Conservation (phyloP, 2,888 invertebrate genomes). For the Dyspetes luteomarginatus region DNA sequence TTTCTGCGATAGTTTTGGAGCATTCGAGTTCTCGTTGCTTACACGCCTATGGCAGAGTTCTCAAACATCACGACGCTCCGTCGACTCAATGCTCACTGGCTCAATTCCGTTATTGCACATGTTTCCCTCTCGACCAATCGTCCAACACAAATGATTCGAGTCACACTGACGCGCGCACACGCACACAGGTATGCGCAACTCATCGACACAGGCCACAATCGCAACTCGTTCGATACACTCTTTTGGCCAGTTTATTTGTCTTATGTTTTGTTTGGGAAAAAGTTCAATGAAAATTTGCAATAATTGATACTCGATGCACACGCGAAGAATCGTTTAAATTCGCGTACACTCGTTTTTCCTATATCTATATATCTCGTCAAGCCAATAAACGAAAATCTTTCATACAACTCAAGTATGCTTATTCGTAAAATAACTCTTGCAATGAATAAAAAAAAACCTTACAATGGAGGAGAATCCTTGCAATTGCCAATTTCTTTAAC, state of each 20-base stretch:
- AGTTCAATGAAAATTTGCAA: too few species aligned
- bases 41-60: conserved; percentile 66
- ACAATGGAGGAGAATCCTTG: too few species aligned
- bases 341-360: too few species aligned
- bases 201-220: background rate
- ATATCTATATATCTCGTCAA: too few species aligned
- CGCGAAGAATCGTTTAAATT: too few species aligned
- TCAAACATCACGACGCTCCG: conserved; percentile 70
- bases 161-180: conserved; percentile 1
- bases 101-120: conserved; percentile 15
- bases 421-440: too few species aligned
- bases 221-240: conserved; percentile 50
- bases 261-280: conserved; percentile 72
- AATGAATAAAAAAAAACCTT: too few species aligned
- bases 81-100: conserved; percentile 61
- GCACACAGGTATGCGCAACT: background rate
- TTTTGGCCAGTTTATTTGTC: conserved; percentile 68
- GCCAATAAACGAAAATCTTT: too few species aligned
- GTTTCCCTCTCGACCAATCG: conserved; percentile 15
- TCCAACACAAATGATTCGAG: background rate
- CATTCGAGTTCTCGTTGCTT: conserved; percentile 71
- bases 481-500: conserved; percentile 71
- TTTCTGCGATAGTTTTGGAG: conserved; percentile 69
- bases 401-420: too few species aligned
- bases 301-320: too few species aligned